A percentile compares a stretch with the other conserved stretches of the same genome.
Conservation (phyloP, 2,113 vertebrate genomes). For the Rhadina sibilatrix region DNA sequence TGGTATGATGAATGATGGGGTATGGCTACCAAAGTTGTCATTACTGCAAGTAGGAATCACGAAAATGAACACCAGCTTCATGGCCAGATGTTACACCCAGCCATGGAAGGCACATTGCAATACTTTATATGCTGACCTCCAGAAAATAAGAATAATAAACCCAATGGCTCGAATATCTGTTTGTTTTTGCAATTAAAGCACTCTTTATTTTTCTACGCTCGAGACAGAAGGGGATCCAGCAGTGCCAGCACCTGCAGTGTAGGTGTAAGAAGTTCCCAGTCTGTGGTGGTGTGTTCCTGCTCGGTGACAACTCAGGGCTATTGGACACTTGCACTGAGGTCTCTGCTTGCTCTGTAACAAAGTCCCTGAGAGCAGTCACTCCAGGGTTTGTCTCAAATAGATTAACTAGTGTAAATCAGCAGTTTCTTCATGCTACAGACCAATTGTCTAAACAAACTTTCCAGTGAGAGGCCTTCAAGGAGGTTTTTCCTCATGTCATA, state of each 20-base stretch:
- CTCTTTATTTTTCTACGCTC: neutral
- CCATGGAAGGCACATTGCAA: neutral
- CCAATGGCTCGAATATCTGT: neutral
- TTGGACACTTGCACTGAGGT: rapidly evolving
- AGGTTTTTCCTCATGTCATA: neutral
- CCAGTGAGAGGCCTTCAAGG: neutral
- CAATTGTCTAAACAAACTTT: neutral
- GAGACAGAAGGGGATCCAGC: neutral
- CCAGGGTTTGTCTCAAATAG: neutral
- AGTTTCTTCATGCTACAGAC: neutral
- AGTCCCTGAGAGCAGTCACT: neutral
- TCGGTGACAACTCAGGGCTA: neutral
- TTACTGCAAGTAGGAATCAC: neutral
- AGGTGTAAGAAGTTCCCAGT: neutral
- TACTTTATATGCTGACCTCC: neutral
- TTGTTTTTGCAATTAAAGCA: neutral
- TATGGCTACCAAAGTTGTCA: neutral
- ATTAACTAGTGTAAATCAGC: neutral
- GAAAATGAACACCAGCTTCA: neutral
- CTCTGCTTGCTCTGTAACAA: neutral
- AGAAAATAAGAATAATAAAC: neutral
- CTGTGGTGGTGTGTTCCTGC: neutral
- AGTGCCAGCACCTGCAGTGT: rapidly evolving
- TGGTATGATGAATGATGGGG: rapidly evolving
- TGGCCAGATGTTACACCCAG: neutral